phyloP scores from a whole-genome alignment of 1,140 invertebrate species.

The Atopsyche davidsoni region DNA sequence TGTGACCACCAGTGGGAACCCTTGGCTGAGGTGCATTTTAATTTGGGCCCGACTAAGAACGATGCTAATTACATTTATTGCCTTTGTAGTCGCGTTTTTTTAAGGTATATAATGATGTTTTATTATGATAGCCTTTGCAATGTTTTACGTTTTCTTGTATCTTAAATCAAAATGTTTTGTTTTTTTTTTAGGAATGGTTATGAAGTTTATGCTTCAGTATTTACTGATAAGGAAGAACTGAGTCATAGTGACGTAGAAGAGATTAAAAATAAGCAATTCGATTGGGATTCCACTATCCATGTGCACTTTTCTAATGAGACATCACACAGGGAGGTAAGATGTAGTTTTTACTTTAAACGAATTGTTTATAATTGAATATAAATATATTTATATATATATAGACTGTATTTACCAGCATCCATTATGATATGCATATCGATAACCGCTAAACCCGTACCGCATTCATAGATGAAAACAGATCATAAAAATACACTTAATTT shows the following conservation, averaged over 20 bases:
- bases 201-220: constrained; percentile 34
- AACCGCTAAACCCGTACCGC: no score
- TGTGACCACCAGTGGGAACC: constrained; percentile 44
- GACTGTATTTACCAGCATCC: no score
- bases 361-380: no score
- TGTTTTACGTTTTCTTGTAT: background rate
- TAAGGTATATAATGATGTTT: constrained; percentile 33
- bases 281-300: constrained; percentile 42
- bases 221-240: constrained; percentile 39
- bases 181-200: constrained; percentile 38
- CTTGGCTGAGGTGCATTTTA: constrained; percentile 45
- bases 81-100: constrained; percentile 43
- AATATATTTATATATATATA: no score
- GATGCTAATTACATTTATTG: constrained; percentile 43
- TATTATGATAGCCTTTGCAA: background rate
- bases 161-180: constrained; percentile 6
- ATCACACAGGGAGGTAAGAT: constrained; percentile 43
- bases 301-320: constrained; percentile 46
- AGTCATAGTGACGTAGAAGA: constrained; percentile 45
- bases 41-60: constrained; percentile 27
- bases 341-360: background rate
- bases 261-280: constrained; percentile 33
- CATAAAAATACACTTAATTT: no score
- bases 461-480: no score
- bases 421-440: no score